Conservation (phyloP, 1,140 invertebrate species). For the Megalonaias nervosa region DNA sequence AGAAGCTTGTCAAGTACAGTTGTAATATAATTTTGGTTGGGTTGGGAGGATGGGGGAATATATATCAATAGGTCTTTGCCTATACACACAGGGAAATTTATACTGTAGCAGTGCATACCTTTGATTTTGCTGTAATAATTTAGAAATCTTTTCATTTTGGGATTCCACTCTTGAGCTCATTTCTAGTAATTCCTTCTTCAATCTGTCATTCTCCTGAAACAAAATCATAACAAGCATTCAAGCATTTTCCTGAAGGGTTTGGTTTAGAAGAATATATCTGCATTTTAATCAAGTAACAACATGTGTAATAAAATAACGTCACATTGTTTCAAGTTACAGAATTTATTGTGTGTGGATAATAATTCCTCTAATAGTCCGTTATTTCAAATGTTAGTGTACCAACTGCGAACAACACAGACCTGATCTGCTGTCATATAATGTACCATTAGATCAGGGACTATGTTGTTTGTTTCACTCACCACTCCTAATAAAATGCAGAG, state of each 20-base stretch:
- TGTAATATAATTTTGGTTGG: not conserved
- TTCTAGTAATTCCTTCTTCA: conserved; percentile 71
- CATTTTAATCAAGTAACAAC: too few relatives aligned
- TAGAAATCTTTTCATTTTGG: conserved; percentile 71
- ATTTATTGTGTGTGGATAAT: too few relatives aligned
- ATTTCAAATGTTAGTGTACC: too few relatives aligned
- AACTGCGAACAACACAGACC: too few relatives aligned
- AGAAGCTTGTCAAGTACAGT: not conserved
- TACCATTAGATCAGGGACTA: too few relatives aligned
- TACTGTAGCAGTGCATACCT: conserved; percentile 52
- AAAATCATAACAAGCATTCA: conserved; percentile 11
- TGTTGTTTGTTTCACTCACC: too few relatives aligned
- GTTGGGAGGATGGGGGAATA: not conserved
- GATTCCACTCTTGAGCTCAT: conserved; percentile 69
- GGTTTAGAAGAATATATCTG: not conserved
- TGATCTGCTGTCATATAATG: too few relatives aligned
- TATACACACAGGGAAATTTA: not conserved
- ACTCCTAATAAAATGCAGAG: too few relatives aligned
- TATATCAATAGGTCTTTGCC: not conserved
- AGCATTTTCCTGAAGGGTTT: not conserved
- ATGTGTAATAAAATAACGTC: too few relatives aligned
- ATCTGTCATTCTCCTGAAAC: conserved; percentile 70
- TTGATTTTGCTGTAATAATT: conserved; percentile 71
- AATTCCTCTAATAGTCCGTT: too few relatives aligned
- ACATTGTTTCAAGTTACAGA: too few relatives aligned